Base-by-base conservation (phyloP, 2,113 vertebrate genomes). In the Diglossa brunneiventris region DNA sequence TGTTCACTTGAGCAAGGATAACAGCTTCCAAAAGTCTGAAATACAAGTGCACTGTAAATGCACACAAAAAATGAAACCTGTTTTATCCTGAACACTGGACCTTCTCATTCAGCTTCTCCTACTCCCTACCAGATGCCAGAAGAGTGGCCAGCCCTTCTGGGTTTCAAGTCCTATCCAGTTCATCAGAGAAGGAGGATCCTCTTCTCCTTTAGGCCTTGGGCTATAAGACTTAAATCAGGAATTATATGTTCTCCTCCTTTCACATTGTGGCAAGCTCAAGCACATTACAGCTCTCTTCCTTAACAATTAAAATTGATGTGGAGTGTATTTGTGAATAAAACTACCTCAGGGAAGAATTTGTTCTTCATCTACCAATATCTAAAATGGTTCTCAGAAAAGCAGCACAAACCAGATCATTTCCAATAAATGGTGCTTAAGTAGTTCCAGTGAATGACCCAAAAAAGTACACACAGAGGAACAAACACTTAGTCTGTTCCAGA, bases 371-470 rank as follows among this genome's bases (percentile, higher is more conserved):
- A 87, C 87, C 84, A 89, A 58, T 79, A 89, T 62, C 69, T 73
- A 78, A 87, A 92, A 95, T 58, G 69, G 31, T 95, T 96, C 93
- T 92, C 92, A 96, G 95, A 94, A 95, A 97, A 94, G 83, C 69
- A 91, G 89, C 26, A 89, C 77, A 89, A 75, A 91, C 10, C 47
- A 84, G 62, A 87, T 63, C 39, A 89, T 95, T 97, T 95, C 95
- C 83, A 94, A 87, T 94, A 94, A 96, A 84, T 62, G 83, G 75
- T 81, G 82, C 83, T 90, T 94, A 83, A 83, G 73, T 81, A 90
- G 87, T 94, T 91, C 72, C 82, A 94, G 88, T 78, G 95, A 96
- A 92, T 76, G 83, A 87, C 64, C 89, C 47, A 26, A 76, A 81
- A 63, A 39, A 16, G 8, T 61, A 76, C 50, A 64, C 28, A 7